Evolutionary conservation across 1,140 invertebrate species (phyloP), one percentile per base, ranked within the genome.

Genomic region (Diploscapter pachys): DNA sequence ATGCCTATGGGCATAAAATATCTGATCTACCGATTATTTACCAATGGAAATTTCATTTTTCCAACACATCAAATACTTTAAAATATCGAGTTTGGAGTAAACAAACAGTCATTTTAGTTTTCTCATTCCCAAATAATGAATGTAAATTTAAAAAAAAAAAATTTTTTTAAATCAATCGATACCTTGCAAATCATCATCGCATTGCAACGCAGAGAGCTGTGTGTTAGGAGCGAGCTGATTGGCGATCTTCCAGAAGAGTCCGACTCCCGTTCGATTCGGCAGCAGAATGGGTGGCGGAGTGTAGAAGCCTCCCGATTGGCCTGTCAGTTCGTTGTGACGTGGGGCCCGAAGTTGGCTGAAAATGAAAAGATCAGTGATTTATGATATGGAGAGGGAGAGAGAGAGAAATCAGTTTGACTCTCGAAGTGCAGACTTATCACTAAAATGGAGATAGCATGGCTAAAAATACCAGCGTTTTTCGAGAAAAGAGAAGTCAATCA

Each of bases 251-350:
- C 91, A 91, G 82, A 94, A 95, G 0, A 96, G 87, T 1, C 95
- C 94, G 1, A 91, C 90, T 4, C 93, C 93, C 80, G 90, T 90
- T 79, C 95, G 89, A 63, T 92, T 91, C 0, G 95, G 95, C 84
- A 93, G 93, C 9, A 97, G 87, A 80, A 96, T 94, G 0, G 95
- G 95, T 53, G 93, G 92, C 3, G 95, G 94, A 0, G 94, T 97
- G 83, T 94, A 31, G 31, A 31, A 31, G 1, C 31, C 31, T 31
- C 31, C 31, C 31, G 31, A 95, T 2, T 57, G 72, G 8, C 63
- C 54, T 49, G 62, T n/a, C 13, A 59, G 57, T 8, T 51, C 57
- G 8, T 67, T 61, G 9, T 57, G 61, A 70, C 75, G 75, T 31
- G 75, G 69, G n/a, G 75, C 54, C 4, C 75, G 75, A 49, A 76